Evolutionary conservation across 2,797 vertebrate genomes (phyloP), one percentile per base, ranked within the genome.

Genomic region (Denticeps clupeoides): DNA sequence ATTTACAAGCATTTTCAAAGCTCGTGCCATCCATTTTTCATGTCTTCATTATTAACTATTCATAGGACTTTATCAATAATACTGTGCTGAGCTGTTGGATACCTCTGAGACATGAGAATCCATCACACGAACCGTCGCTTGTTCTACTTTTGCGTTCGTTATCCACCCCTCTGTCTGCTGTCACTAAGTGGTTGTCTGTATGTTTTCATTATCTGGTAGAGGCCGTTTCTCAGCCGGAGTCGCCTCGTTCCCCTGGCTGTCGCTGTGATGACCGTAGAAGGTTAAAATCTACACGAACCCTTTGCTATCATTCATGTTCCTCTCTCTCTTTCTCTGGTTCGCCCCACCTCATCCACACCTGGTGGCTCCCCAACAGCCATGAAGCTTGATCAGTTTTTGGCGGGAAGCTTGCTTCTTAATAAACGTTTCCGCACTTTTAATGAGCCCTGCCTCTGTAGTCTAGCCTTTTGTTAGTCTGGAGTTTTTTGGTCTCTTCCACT

Each of bases 1-100:
- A n/a, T n/a, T n/a, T n/a, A n/a, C n/a, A n/a, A n/a, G n/a, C 7
- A 13, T 33, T 19, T 19, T 1, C 16, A 23, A 41, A 22, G 45
- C n/a, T 45, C 35, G 26, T 22, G 23, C 24, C 9, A 5, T 49
- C 25, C 28, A 41, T 48, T 33, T 44, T 42, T 47, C 24, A 41
- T 45, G 33, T 32, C 19, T 13, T n/a, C 3, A 15, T 10, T 54
- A 26, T 59, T 29, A 60, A 57, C 31, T 21, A 48, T 48, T 53
- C n/a, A 53, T 47, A 13, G 7, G n/a, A 27, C 38, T 25, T 29
- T 57, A 45, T 55, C 31, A 41, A 54, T 54, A 41, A 51, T 7
- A 24, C 18, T 1, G 38, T 37, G 25, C 10, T 9, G 7, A 12
- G 31, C 7, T 4, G 6, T 13, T 12, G 2, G 8, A 26, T 26